A percentile compares a stretch with the other conserved stretches of the same genome.
Conservation (phyloP, 2,797 vertebrate genomes). For the Alcedo atthis region DNA sequence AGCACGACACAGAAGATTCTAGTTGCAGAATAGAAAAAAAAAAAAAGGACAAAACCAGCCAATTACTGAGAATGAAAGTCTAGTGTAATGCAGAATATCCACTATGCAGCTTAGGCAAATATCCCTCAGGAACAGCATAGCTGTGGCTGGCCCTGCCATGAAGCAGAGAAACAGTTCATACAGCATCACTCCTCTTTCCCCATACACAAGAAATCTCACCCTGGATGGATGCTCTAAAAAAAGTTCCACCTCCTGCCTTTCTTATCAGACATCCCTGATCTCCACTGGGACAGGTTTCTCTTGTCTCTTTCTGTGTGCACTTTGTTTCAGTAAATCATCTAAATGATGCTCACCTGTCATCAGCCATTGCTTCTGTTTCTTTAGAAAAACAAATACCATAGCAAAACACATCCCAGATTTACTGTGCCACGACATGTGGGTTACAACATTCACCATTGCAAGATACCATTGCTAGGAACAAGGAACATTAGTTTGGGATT, state of each 20-base stretch:
- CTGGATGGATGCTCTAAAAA: neutral
- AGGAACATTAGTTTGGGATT: neutral
- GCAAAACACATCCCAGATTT: neutral
- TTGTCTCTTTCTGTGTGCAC: neutral
- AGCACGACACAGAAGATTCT: neutral
- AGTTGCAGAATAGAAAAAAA: neutral
- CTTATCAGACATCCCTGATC: neutral
- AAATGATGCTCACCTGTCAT: neutral
- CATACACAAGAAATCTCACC: neutral
- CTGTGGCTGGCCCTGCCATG: neutral
- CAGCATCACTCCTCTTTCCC: neutral
- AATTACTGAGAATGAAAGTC: neutral
- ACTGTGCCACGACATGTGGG: rapidly evolving
- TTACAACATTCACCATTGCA: neutral
- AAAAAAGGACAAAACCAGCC: neutral
- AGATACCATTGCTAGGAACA: neutral
- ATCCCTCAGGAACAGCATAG: neutral
- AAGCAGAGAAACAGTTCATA: neutral
- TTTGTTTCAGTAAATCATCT: neutral
- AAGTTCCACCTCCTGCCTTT: neutral
- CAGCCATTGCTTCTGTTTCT: neutral
- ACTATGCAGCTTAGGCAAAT: neutral
- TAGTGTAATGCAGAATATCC: neutral
- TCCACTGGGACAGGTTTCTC: neutral
- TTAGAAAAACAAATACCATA: neutral